A percentile compares a stretch with the other conserved stretches of the same genome.
Conservation (phyloP, 2,888 invertebrate species). For the Sarcophaga rosellei region DNA sequence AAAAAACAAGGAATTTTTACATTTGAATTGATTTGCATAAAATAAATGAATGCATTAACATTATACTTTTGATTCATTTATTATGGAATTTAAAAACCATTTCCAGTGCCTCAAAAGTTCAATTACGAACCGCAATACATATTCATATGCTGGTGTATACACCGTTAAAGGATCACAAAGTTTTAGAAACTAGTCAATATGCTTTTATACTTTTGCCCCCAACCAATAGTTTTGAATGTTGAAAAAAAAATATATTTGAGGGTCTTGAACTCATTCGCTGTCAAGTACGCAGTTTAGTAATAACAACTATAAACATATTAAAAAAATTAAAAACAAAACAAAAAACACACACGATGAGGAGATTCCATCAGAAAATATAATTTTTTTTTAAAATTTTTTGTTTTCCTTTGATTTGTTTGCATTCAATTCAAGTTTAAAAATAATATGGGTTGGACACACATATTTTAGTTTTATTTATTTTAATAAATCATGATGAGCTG, state of each 20-base stretch:
- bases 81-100: no score
- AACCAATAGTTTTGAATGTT: not conserved
- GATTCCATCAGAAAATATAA: not conserved
- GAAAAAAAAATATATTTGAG: not conserved
- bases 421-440: not conserved
- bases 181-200: not conserved
- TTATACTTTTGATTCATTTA: no score
- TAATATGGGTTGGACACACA: not conserved
- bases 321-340: not conserved
- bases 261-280: conserved; percentile 39
- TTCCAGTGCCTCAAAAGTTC: no score
- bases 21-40: not conserved
- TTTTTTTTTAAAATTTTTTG: not conserved
- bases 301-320: not conserved
- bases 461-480: not conserved
- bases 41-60: no score
- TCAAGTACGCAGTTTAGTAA: conserved; percentile 21
- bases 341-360: not conserved
- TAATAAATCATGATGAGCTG: not conserved
- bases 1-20: not conserved
- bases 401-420: not conserved
- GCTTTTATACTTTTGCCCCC: not conserved
- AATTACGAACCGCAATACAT: no score
- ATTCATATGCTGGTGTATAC: no score
- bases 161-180: no score